Evolutionary conservation across 37 sponge, comb jelly and placozoan genomes (phyloP).

Genomic region (Haliclona indistincta): DNA sequence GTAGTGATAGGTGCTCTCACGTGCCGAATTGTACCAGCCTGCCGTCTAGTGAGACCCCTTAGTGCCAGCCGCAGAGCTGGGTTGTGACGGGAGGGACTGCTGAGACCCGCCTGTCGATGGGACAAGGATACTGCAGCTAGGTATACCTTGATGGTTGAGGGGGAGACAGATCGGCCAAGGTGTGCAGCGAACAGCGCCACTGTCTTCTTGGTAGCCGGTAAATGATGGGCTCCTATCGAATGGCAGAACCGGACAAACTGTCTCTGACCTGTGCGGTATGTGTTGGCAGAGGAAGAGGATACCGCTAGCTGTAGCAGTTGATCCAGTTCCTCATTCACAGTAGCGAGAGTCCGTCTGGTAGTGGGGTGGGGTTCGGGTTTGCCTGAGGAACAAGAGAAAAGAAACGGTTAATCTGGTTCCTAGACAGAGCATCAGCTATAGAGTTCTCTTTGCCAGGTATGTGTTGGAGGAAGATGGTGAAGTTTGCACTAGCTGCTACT

Average conservation of each 20-base stretch:
- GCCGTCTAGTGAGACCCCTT: constrained; percentile 14
- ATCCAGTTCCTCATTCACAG: not conserved
- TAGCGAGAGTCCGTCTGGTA: not conserved
- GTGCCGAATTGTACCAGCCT: no score
- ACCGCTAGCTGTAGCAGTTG: not conserved
- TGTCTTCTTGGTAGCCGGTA: constrained; percentile 22
- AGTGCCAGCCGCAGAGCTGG: constrained; percentile 16
- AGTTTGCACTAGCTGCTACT: not conserved
- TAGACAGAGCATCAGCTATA: constrained; percentile 46
- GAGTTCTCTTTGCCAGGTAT: constrained; percentile 22
- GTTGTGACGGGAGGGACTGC: constrained; percentile 10
- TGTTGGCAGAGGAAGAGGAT: constrained; percentile 6
- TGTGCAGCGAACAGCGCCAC: constrained; percentile 17
- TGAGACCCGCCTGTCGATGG: constrained; percentile 21
- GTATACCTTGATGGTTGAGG: constrained; percentile 31
- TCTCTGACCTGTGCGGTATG: constrained; percentile 8
- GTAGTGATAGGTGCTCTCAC: not conserved
- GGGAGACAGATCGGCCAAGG: constrained; percentile 9
- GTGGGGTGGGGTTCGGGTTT: constrained; percentile 11
- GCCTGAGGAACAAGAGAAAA: constrained; percentile 38
- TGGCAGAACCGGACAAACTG: constrained; percentile 10
- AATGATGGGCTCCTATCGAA: not conserved
- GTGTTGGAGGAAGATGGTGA: constrained; percentile 6
- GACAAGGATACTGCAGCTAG: constrained; percentile 13
- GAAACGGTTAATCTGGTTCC: constrained; percentile 17